These are phyloP conservation scores for Acanthisitta chloris DNA, from an alignment of 2,113 vertebrate genomes.

Conservation along the genomic window DNA sequence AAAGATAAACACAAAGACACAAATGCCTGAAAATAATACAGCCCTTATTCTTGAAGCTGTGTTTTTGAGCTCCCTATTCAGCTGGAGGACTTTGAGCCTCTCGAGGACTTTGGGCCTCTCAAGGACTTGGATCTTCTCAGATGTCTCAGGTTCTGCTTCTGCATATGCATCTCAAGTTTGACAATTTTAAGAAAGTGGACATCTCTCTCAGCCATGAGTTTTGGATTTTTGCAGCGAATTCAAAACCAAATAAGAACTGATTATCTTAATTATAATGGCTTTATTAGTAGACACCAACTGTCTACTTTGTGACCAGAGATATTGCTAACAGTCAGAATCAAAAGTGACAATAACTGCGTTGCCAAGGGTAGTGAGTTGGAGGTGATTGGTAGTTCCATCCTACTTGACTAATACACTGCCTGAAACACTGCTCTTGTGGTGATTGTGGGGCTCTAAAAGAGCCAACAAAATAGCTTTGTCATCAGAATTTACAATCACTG, in stretches of 20 bases:
- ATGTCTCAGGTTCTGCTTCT: background rate
- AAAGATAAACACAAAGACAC: background rate
- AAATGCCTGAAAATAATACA: background rate
- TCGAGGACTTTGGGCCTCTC: background rate
- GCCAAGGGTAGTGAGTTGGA: background rate
- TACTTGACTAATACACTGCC: background rate
- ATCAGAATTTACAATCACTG: background rate
- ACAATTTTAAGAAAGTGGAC: background rate
- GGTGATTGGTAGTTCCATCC: background rate
- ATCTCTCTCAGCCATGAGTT: background rate
- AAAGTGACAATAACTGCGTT: conserved; percentile 21
- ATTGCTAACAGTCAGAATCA: background rate
- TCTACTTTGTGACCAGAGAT: background rate
- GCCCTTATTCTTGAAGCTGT: background rate
- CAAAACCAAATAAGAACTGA: background rate
- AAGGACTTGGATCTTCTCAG: background rate
- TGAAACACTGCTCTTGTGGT: background rate
- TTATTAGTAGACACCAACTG: background rate
- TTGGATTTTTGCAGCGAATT: background rate
- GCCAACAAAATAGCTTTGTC: background rate
- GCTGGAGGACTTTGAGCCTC: background rate
- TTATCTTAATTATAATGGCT: background rate
- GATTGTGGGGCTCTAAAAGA: background rate
- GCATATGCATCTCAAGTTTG: background rate
- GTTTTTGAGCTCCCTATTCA: background rate